Base-by-base conservation (phyloP, 2,888 invertebrate genomes). In the Dolomedes plantarius region DNA sequence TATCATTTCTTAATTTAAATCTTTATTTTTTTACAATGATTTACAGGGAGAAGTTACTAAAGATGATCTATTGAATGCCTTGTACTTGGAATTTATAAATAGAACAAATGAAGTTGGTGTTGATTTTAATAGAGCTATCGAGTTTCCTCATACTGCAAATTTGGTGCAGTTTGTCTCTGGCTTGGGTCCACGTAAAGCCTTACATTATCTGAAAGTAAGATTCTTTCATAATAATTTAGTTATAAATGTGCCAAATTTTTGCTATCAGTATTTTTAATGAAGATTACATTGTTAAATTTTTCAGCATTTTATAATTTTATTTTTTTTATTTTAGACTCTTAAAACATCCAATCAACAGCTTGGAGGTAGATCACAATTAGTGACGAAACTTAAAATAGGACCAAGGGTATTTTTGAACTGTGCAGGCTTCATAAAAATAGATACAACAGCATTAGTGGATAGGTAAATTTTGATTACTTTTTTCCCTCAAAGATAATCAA, bases 321-420 rank as follows among this genome's bases (percentile, higher is more conserved):
- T 39, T 36, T n/a, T 32, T 23, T 3, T 1, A 7, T 32, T 68
- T 11, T 88, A 92, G 91, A 94, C 96, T 31, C 93, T 98, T 86
- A 97, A 97, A 91, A 88, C 91, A 89, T 90, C 90, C 72, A 98
- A 97, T 92, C 96, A 96, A 90, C 94, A 97, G 50, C 91, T 98
- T 69, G 98, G 98, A 92, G 98, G 98, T 91, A 93, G 98, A 90
- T 98, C 98, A 0, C 98, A 98, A 90, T 93, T 99, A 27, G 98
- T 99, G 16, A 98, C 97, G 0, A 94, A 95, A 1, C 98, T 98
- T 91, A 97, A 98, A 90, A 96, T 99, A 96, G 99, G 99, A 0
- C 98, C 98, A 0, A 98, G 97, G 92, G 97, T 99, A 0, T 99
- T 99, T 91, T 97, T 99, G 89, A 99, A 99, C 91, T 98, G 98